These are phyloP conservation scores for Chrysolina oricalcia DNA, from an alignment of 2,888 invertebrate genomes.

Conservation along the genomic window DNA sequence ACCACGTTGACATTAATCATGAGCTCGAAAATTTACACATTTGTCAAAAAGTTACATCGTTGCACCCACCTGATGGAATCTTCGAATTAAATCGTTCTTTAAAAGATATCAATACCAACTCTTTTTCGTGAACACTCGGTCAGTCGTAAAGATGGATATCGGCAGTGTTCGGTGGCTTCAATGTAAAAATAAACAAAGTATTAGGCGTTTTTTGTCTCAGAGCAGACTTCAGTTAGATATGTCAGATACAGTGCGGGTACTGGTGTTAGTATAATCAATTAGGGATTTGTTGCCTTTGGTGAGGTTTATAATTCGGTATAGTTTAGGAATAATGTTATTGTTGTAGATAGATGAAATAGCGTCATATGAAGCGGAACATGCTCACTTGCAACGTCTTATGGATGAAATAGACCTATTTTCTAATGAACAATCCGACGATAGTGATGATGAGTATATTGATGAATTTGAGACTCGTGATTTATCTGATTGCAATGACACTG, in stretches of 20 bases:
- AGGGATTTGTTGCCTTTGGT: background rate
- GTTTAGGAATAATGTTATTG: background rate
- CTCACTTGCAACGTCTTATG: too few species aligned
- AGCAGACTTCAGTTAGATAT: background rate
- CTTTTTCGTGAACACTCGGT: too few species aligned
- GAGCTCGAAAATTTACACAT: too few species aligned
- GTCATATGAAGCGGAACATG: background rate
- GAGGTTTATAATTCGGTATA: background rate
- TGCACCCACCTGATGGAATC: too few species aligned
- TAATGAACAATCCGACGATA: background rate
- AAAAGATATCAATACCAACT: too few species aligned
- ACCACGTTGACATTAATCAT: too few species aligned
- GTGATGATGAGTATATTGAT: background rate
- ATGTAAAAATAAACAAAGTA: too few species aligned
- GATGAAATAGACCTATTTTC: background rate
- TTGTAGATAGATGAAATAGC: background rate
- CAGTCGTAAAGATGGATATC: too few species aligned
- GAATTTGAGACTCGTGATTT: background rate
- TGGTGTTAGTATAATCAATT: slow-evolving; percentile 2
- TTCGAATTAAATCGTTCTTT: too few species aligned
- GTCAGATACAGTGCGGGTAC: slow-evolving; percentile 16
- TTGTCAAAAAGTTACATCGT: too few species aligned
- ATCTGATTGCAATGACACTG: background rate
- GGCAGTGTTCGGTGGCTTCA: too few species aligned
- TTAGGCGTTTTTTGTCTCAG: background rate